A percentile compares a stretch with the other conserved stretches of the same genome.
phyloP scores from a whole-genome alignment of 2,888 invertebrate species.

The Stomorhina lunata region DNA sequence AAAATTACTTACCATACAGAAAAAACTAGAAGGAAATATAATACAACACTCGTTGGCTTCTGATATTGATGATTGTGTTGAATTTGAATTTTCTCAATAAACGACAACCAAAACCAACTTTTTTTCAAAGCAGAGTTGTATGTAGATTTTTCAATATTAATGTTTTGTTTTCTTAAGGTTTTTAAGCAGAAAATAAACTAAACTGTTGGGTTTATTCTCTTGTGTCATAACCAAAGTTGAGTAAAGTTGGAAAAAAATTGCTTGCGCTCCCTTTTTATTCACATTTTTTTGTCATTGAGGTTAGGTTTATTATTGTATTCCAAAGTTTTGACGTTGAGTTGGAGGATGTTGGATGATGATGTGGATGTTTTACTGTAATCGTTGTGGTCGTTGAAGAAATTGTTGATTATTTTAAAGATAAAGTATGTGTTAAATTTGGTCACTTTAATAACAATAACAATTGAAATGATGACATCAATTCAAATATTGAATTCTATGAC shows the following conservation, averaged over 20 bases:
- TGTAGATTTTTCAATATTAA: conserved; percentile 18
- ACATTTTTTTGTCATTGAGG: too few relatives aligned
- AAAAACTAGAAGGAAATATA: conserved; percentile 46
- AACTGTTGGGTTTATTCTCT: conserved; percentile 31
- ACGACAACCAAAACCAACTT: conserved; percentile 52
- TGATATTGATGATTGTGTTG: conserved; percentile 60
- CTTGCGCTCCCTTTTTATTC: neutral
- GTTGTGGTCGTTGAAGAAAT: conserved; percentile 8
- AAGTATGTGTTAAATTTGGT: conserved; percentile 23
- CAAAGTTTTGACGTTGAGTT: neutral
- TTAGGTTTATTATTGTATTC: too few relatives aligned
- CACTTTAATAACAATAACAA: conserved; percentile 18
- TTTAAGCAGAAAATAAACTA: conserved; percentile 26
- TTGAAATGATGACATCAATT: conserved; percentile 35
- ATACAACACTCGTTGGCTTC: conserved; percentile 39
- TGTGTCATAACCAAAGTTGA: conserved; percentile 9
- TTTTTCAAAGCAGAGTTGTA: conserved; percentile 21
- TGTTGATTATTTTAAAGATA: conserved; percentile 21
- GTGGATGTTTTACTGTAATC: neutral
- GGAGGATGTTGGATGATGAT: conserved; percentile 11
- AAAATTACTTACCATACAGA: conserved; percentile 60
- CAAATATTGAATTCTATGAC: conserved; percentile 1
- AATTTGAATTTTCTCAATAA: too few relatives aligned
- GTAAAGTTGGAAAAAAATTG: conserved; percentile 1
- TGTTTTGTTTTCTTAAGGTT: neutral